Evolutionary conservation across 2,888 invertebrate genomes (phyloP).

Genomic region (Oligia strigilis): DNA sequence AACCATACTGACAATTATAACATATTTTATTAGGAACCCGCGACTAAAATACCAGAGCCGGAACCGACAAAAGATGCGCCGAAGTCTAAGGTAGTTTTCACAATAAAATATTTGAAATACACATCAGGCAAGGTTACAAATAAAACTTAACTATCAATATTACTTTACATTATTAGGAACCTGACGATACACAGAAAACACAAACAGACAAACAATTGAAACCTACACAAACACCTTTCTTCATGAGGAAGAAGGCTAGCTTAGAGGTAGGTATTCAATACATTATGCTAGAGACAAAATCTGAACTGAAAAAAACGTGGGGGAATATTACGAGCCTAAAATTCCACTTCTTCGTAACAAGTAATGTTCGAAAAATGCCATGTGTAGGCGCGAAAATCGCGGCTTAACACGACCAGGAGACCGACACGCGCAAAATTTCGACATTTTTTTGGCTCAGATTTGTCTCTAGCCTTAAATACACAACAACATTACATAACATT

Average conservation of each 20-base stretch:
- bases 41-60: slow-evolving; percentile 25
- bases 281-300: slow-evolving; percentile 13
- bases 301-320: background rate
- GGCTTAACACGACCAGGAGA: background rate
- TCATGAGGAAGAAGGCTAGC: slow-evolving; percentile 73
- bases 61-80: slow-evolving; percentile 45
- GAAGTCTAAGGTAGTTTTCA: slow-evolving; percentile 52
- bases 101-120: slow-evolving; percentile 8
- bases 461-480: slow-evolving; percentile 11
- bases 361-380: background rate
- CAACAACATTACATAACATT: slow-evolving; percentile 10
- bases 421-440: background rate
- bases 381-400: background rate
- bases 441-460: slow-evolving; percentile 4
- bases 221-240: slow-evolving; percentile 71
- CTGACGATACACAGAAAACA: slow-evolving; percentile 70
- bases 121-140: background rate
- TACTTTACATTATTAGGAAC: slow-evolving; percentile 69
- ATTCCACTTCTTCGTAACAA: background rate
- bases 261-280: slow-evolving; percentile 72
- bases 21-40: slow-evolving; percentile 50
- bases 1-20: slow-evolving; percentile 8
- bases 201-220: slow-evolving; percentile 65
- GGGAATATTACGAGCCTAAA: background rate
- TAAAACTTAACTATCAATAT: slow-evolving; percentile 19